Conservation (phyloP, 2,888 invertebrate species). For the Aleiodes alternator region DNA sequence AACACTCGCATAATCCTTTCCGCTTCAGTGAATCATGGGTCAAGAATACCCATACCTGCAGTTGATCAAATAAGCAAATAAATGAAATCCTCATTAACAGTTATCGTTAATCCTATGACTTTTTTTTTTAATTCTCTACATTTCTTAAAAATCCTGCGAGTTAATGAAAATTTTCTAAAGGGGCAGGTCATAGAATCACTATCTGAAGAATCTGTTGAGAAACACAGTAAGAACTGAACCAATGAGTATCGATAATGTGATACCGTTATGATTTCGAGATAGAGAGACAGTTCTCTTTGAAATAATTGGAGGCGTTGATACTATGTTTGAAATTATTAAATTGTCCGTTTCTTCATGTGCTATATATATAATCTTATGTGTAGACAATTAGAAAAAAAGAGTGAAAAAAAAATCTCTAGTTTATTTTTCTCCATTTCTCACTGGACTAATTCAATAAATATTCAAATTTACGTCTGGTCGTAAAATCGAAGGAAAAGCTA, state of each 20-base stretch:
- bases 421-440: too few relatives aligned
- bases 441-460: too few relatives aligned
- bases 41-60: constrained; percentile 61
- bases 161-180: constrained; percentile 6
- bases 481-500: too few relatives aligned
- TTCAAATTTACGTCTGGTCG: too few relatives aligned
- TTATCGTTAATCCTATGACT: constrained; percentile 20
- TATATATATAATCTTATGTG: too few relatives aligned
- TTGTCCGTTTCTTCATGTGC: too few relatives aligned
- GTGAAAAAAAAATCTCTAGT: too few relatives aligned
- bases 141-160: neutral
- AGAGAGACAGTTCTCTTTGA: neutral
- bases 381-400: too few relatives aligned
- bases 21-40: constrained; percentile 70
- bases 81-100: constrained; percentile 37
- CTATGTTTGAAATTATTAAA: neutral
- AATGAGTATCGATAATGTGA: neutral
- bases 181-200: neutral
- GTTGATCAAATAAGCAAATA: neutral
- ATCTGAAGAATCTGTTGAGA: neutral
- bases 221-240: neutral
- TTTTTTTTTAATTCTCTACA: too few relatives aligned
- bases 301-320: constrained; percentile 6
- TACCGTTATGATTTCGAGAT: neutral
- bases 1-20: constrained; percentile 59